Evolutionary conservation across 1,140 invertebrate species (phyloP), one percentile per base, ranked within the genome.

Genomic region (Diorhabda elongata): DNA sequence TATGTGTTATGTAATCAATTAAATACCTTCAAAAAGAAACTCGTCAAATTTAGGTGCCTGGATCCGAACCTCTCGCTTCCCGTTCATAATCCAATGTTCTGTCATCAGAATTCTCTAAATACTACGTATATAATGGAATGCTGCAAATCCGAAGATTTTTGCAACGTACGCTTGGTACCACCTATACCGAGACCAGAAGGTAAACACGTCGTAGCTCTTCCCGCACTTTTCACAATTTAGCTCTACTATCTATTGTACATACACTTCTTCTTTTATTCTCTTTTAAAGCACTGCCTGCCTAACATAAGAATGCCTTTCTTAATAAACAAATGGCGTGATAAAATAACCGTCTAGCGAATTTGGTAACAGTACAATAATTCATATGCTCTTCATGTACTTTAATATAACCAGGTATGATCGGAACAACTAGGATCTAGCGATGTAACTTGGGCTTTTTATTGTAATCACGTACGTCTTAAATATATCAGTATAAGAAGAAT

Each of bases 81-180:
- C 45, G 67, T 71, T 61, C 75, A 77, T 67, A 83, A 83, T 73
- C 82, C 82, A 57, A 73, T 82, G 74, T 76, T 81, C 73, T 83
- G 82, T 75, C 75, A 81, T 67, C 74, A 79, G 59, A 77, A 73
- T 65, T 73, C 78, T 45, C 68, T 78, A 62, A 85, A 87, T 78
- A 82, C 83, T 76, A 84, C 83, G 73, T 85, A 86, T 80, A 83
- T 84, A 80, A 83, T 87, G 82, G 83, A 85, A 74, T 91, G 89
- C 84, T 91, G 90, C 84, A 85, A 85, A 79, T 74, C 80, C 71
- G 79, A 78, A 76, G 83, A 85, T 79, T 84, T 82, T 83, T 86
- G 85, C 82, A 86, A 86, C 80, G 80, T 76, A 71, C 75, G 82
- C 63, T 80, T 85, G 74, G 80, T 74, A 67, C 81, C 84, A 77